Conservation (phyloP, 2,797 vertebrate species). For the Vultur gryphus region DNA sequence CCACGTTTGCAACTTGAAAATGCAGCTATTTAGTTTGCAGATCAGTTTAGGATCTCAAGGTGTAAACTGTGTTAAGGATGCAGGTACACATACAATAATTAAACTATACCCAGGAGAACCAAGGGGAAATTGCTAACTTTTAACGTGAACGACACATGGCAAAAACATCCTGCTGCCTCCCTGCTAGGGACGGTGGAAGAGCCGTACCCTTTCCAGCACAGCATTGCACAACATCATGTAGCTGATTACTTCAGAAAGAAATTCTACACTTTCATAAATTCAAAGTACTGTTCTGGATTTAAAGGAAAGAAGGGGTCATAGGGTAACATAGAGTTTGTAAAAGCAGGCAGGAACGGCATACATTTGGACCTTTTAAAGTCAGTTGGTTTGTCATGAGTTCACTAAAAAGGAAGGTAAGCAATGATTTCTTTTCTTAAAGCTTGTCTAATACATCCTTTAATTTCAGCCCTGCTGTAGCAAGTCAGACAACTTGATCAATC, state of each 20-base stretch:
- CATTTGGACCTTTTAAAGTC: not conserved
- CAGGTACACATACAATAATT: not conserved
- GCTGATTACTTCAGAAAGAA: not conserved
- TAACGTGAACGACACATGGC: not conserved
- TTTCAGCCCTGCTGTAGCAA: not conserved
- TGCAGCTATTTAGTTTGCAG: not conserved
- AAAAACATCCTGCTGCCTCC: not conserved
- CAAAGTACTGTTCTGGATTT: not conserved
- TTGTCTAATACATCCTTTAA: not conserved
- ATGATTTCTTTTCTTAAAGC: not conserved
- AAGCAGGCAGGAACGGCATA: not conserved
- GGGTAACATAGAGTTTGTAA: not conserved
- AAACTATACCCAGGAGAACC: not conserved
- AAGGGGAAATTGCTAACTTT: not conserved
- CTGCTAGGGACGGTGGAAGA: not conserved
- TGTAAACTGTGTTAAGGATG: not conserved
- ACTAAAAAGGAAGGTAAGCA: not conserved
- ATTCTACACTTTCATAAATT: not conserved
- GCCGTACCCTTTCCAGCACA: not conserved
- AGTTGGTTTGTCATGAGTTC: not conserved
- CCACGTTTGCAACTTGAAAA: not conserved
- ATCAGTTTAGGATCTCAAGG: not conserved
- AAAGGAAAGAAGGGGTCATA: not conserved
- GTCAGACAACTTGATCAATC: not conserved
- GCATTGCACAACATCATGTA: not conserved